phyloP scores from a whole-genome alignment of 30 jellyfish, hydroid and myxozoan genomes.

The Haliclystus octoradiatus region DNA sequence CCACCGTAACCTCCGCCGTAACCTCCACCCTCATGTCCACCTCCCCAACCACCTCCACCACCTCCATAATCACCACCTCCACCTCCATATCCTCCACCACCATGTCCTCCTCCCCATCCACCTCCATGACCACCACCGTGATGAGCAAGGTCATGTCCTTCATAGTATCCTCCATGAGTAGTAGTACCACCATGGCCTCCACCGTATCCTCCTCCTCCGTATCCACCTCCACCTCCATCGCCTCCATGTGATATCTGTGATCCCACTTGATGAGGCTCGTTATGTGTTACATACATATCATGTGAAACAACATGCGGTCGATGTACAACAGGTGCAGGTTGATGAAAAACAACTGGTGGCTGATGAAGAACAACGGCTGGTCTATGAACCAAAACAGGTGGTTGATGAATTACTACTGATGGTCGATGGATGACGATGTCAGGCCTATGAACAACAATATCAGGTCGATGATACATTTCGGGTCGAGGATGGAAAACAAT shows the following conservation, averaged over 20 bases:
- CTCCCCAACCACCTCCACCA: conserved; percentile 42
- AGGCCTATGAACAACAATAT: conserved; percentile 88
- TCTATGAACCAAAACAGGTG: conserved; percentile 95
- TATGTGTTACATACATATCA: conserved; percentile 62
- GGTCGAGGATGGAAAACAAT: conserved; percentile 86
- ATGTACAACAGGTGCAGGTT: conserved; percentile 91
- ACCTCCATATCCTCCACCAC: conserved; percentile 44
- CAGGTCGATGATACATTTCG: conserved; percentile 92
- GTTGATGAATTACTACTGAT: conserved; percentile 89
- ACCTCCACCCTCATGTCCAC: conserved; percentile 42
- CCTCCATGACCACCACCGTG: conserved; percentile 41
- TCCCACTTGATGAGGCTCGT: no score
- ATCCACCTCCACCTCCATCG: conserved; percentile 42
- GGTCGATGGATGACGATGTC: conserved; percentile 93
- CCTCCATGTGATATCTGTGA: no score
- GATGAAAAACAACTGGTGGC: conserved; percentile 92
- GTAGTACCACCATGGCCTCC: conserved; percentile 30
- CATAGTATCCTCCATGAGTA: conserved; percentile 24
- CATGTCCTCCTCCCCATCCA: conserved; percentile 55
- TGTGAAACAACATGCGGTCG: conserved; percentile 73
- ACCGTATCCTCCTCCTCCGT: conserved; percentile 48
- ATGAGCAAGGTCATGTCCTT: conserved; percentile 21
- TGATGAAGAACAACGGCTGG: conserved; percentile 94
- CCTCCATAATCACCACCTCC: conserved; percentile 49
- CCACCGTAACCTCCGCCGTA: conserved; percentile 34